These are phyloP conservation scores for Diacarnus erythraeanus DNA, from an alignment of 37 sponge, comb jelly and placozoan species.

Conservation along the genomic window DNA sequence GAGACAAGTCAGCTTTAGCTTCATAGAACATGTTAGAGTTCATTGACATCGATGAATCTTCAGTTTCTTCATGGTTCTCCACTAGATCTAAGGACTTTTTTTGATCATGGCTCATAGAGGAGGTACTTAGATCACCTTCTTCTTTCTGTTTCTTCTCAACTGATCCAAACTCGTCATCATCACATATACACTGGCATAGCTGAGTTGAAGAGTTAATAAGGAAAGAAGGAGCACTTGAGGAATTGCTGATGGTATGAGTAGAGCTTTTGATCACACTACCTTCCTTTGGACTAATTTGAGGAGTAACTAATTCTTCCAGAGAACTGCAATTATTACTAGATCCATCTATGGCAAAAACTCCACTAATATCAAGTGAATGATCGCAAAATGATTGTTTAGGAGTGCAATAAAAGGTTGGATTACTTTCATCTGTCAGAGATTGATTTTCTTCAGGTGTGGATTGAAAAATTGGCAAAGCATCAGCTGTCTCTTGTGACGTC, in stretches of 20 bases:
- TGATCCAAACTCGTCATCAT: not conserved
- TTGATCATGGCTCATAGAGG: too few relatives aligned
- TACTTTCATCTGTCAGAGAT: not conserved
- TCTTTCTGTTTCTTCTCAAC: too few relatives aligned
- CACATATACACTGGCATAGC: not conserved
- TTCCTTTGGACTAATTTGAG: not conserved
- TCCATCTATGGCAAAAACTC: too few relatives aligned
- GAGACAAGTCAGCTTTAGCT: too few relatives aligned
- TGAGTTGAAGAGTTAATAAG: not conserved
- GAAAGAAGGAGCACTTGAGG: constrained; percentile 1
- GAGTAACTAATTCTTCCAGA: not conserved
- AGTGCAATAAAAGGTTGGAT: not conserved
- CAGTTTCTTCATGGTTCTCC: too few relatives aligned
- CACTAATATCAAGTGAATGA: not conserved
- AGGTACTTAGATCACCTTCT: too few relatives aligned
- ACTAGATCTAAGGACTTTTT: too few relatives aligned
- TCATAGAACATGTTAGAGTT: too few relatives aligned
- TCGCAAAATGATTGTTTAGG: not conserved
- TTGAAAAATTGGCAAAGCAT: not conserved
- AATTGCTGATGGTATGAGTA: not conserved
- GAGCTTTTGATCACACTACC: too few relatives aligned
- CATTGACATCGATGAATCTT: too few relatives aligned
- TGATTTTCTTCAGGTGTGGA: not conserved
- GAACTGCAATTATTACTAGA: too few relatives aligned
- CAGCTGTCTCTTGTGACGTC: not conserved